phyloP scores from a whole-genome alignment of 1,140 invertebrate species.

The Ips nitidus region DNA sequence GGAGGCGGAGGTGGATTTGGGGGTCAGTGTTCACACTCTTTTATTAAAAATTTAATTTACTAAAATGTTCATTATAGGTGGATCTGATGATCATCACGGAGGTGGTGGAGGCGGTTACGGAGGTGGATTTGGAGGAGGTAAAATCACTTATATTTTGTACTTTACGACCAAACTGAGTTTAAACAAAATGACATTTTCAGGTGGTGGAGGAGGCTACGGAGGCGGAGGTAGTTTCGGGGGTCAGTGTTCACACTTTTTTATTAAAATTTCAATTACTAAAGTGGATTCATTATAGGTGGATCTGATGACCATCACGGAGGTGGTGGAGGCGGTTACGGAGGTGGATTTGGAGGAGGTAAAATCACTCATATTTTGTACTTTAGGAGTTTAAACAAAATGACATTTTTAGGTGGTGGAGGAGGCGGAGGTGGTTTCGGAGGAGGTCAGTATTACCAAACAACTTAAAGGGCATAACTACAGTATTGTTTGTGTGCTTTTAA shows the following conservation, averaged over 20 bases:
- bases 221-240: constrained; percentile 20
- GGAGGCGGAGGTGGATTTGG: constrained; percentile 25
- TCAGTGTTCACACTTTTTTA: neutral
- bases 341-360: constrained; percentile 23
- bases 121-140: constrained; percentile 28
- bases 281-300: constrained; percentile 4
- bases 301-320: neutral
- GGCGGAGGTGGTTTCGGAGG: constrained; percentile 30
- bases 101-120: constrained; percentile 32
- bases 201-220: constrained; percentile 32
- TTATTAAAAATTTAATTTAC: too few relatives aligned
- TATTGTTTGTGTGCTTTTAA: neutral
- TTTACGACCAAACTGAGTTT: neutral
- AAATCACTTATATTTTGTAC: neutral
- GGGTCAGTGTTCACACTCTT: neutral
- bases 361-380: neutral
- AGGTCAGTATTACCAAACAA: neutral
- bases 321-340: constrained; percentile 30
- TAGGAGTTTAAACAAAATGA: neutral
- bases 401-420: constrained; percentile 32
- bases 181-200: constrained; percentile 5
- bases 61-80: constrained; percentile 1
- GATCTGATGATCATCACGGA: too few relatives aligned
- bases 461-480: too few relatives aligned
- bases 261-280: too few relatives aligned